Percentiles rank a stretch among this genome's conserved stretches.
These are phyloP conservation scores for Orthosia cruda DNA, from an alignment of 2,888 invertebrate species.

Conservation along the genomic window DNA sequence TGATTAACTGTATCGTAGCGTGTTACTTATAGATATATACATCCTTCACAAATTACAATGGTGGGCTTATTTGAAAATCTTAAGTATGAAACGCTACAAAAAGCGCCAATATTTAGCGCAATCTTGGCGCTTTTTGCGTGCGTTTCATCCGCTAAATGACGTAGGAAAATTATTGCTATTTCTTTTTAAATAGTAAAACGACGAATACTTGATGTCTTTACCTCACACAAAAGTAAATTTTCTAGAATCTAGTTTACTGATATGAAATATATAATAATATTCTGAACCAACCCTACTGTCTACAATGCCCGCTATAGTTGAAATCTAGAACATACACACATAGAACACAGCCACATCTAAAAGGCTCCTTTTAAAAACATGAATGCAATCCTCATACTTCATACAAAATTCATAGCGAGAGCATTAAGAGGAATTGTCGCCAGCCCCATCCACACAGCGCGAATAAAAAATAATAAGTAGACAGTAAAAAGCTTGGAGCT, in stretches of 20 bases:
- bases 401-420: constrained; percentile 47
- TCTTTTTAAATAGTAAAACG: background rate
- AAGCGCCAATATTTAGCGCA: too few species aligned
- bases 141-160: background rate
- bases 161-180: background rate
- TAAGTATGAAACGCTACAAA: too few species aligned
- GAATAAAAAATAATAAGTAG: constrained; percentile 53
- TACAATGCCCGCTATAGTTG: background rate
- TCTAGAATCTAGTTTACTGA: background rate
- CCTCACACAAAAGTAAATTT: background rate
- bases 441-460: constrained; percentile 8
- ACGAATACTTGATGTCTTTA: background rate
- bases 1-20: too few species aligned
- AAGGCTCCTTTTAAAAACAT: constrained; percentile 37
- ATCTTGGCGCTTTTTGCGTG: too few species aligned
- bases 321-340: constrained; percentile 11
- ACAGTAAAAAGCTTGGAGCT: constrained; percentile 23
- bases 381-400: constrained; percentile 47
- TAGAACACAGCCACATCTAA: background rate
- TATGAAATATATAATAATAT: background rate
- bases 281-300: background rate
- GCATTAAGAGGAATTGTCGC: constrained; percentile 38
- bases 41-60: too few species aligned
- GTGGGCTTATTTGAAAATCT: too few species aligned
- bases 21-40: too few species aligned